A percentile compares a stretch with the other conserved stretches of the same genome.
Evolutionary conservation across 2,113 vertebrate genomes (phyloP).

Genomic region (Sus scrofa): DNA sequence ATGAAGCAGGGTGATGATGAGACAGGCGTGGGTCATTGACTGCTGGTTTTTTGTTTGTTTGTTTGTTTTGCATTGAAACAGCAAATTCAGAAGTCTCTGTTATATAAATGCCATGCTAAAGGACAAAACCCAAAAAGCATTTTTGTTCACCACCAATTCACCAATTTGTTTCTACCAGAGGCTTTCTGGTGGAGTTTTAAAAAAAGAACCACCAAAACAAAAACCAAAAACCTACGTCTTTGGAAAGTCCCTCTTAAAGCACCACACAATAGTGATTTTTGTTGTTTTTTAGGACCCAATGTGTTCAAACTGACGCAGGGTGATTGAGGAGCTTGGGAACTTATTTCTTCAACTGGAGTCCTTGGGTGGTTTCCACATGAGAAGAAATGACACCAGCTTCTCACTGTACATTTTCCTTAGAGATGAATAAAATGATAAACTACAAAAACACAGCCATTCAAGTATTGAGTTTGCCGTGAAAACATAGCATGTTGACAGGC

Average conservation of each 20-base stretch:
- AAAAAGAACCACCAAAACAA: background rate
- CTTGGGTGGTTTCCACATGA: constrained; percentile 13
- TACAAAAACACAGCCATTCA: constrained; percentile 23
- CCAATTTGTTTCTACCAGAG: background rate
- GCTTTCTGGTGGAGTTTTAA: background rate
- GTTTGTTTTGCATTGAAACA: background rate
- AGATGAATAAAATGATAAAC: constrained; percentile 65
- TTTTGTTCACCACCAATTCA: background rate
- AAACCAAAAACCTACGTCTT: background rate
- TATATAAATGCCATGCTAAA: background rate
- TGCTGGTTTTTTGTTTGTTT: background rate
- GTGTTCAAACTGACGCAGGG: background rate
- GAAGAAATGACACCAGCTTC: background rate
- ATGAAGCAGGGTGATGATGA: background rate
- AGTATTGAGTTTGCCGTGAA: constrained; percentile 23
- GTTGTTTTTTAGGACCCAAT: background rate
- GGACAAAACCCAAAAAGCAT: background rate
- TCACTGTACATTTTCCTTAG: constrained; percentile 26
- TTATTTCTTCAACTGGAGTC: background rate
- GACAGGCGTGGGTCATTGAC: fast-evolving
- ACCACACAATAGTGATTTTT: background rate
- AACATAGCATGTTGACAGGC: background rate
- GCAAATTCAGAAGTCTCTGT: background rate
- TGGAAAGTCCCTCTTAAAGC: background rate
- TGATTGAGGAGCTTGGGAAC: background rate